Evolutionary conservation across 2,797 vertebrate species (phyloP).

Genomic region (Rhinella marina): DNA sequence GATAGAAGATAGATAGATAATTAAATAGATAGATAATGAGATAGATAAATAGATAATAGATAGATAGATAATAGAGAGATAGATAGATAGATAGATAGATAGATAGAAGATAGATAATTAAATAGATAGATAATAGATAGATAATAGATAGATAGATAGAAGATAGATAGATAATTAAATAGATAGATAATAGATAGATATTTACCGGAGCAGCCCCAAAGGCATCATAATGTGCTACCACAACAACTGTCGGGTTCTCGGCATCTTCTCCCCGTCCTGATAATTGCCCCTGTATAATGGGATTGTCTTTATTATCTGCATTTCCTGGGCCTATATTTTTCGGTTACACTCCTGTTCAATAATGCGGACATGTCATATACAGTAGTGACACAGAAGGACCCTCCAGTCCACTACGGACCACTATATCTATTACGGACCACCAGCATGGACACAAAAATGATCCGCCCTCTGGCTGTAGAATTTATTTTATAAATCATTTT

Average conservation of each 20-base stretch:
- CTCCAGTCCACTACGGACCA: too few species aligned
- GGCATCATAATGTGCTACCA: constrained; percentile 82
- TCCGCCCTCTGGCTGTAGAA: too few species aligned
- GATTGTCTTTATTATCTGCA: background rate
- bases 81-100: background rate
- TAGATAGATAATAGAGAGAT: background rate
- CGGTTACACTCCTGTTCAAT: too few species aligned
- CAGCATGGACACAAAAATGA: too few species aligned
- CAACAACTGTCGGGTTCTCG: constrained; percentile 77
- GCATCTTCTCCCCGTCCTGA: constrained; percentile 68
- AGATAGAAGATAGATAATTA: too few species aligned
- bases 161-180: too few species aligned
- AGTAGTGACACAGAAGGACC: too few species aligned
- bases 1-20: background rate
- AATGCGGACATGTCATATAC: too few species aligned
- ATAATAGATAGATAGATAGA: too few species aligned
- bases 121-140: too few species aligned
- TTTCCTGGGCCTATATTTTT: background rate
- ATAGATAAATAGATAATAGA: background rate
- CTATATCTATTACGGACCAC: too few species aligned
- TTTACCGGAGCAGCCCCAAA: constrained; percentile 81
- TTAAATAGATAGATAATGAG: background rate
- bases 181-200: constrained; percentile 12
- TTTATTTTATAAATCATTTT: too few species aligned
- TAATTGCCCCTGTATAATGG: constrained; percentile 75